phyloP scores from a whole-genome alignment of 2,113 vertebrate genomes.

The Eurypyga helias region DNA sequence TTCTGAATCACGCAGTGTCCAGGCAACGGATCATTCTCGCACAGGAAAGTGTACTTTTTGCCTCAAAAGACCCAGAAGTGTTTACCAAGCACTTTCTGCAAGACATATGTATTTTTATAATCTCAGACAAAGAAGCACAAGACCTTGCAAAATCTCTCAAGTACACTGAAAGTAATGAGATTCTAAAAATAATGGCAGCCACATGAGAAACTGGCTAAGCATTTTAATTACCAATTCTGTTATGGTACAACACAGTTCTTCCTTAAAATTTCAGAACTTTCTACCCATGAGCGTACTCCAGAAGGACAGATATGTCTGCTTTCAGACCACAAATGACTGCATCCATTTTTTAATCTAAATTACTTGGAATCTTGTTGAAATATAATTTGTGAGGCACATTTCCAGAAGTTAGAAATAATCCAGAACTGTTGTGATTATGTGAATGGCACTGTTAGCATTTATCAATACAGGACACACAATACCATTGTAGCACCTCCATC shows the following conservation, averaged over 20 bases:
- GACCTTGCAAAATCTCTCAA: conserved; percentile 4
- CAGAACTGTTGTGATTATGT: neutral
- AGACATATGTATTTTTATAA: neutral
- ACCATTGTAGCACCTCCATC: neutral
- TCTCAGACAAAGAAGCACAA: neutral
- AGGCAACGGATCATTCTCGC: neutral
- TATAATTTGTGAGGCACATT: neutral
- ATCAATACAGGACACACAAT: neutral
- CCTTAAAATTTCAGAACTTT: neutral
- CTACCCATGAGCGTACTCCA: neutral
- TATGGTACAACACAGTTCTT: neutral
- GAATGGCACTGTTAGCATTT: neutral
- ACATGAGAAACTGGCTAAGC: neutral
- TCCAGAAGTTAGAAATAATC: neutral
- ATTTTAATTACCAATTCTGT: neutral
- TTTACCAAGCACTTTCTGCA: neutral
- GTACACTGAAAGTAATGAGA: conserved; percentile 32
- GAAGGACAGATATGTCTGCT: neutral
- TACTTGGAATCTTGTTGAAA: neutral
- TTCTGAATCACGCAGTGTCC: neutral
- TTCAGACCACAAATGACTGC: neutral
- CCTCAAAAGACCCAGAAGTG: neutral
- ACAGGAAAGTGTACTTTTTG: neutral
- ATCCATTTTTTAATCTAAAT: neutral
- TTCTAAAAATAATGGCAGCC: conserved; percentile 21